Percentiles rank a stretch among this genome's conserved stretches.
These are phyloP conservation scores for Chloroceryle inda DNA, from an alignment of 2,797 vertebrate species.

Conservation along the genomic window DNA sequence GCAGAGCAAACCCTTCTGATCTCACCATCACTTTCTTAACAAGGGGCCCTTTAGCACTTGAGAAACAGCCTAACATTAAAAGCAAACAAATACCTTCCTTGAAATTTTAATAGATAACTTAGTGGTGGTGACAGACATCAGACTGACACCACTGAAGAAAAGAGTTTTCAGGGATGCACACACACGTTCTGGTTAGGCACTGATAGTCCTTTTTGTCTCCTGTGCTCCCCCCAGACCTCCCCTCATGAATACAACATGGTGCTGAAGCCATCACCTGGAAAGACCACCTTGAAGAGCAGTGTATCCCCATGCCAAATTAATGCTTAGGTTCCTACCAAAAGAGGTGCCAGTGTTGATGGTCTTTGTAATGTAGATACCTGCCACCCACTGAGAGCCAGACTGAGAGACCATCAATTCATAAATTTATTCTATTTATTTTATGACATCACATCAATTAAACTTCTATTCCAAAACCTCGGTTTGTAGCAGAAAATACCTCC, in stretches of 20 bases:
- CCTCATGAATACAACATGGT: background rate
- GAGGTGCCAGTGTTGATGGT: slow-evolving; percentile 58
- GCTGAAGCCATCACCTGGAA: slow-evolving; percentile 34
- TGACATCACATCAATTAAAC: slow-evolving; percentile 76
- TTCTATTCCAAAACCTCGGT: slow-evolving; percentile 45
- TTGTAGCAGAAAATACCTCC: slow-evolving; percentile 68
- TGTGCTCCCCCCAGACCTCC: background rate
- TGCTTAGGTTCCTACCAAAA: slow-evolving; percentile 44
- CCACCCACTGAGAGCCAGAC: slow-evolving; percentile 74
- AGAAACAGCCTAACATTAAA: background rate
- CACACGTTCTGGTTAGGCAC: background rate
- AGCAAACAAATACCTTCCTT: background rate
- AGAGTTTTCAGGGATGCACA: background rate
- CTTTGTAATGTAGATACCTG: slow-evolving; percentile 61
- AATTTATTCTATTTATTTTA: slow-evolving; percentile 78
- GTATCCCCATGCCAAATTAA: slow-evolving; percentile 50
- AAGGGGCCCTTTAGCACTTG: background rate
- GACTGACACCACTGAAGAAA: background rate
- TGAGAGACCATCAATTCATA: slow-evolving; percentile 71
- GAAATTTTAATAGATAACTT: background rate
- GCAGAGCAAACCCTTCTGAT: background rate
- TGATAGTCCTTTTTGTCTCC: background rate
- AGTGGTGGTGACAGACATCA: background rate
- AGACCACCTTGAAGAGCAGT: slow-evolving; percentile 66
- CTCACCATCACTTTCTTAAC: background rate